A percentile compares a stretch with the other conserved stretches of the same genome.
These are phyloP conservation scores for Triplophysa siluroides DNA, from an alignment of 2,113 vertebrate species.

Conservation along the genomic window DNA sequence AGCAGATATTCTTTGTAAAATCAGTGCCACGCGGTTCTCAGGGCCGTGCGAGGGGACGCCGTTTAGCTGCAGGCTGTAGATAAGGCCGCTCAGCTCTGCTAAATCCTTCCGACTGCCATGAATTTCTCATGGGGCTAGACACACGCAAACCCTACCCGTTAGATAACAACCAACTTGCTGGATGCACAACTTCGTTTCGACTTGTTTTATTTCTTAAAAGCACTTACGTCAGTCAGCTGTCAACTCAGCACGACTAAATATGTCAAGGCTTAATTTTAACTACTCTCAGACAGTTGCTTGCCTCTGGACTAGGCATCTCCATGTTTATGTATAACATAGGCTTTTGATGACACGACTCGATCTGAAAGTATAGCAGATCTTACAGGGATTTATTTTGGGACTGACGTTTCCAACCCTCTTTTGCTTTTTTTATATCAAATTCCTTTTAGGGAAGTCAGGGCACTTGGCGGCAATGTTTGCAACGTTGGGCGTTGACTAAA, in stretches of 20 bases:
- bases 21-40: slow-evolving; percentile 37
- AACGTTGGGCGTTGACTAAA: too few species aligned
- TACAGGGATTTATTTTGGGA: slow-evolving; percentile 9
- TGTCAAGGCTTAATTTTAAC: slow-evolving; percentile 37
- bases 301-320: neutral
- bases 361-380: neutral
- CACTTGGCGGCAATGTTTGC: too few species aligned
- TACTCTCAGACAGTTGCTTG: slow-evolving; percentile 1
- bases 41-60: slow-evolving; percentile 9
- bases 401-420: neutral
- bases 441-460: too few species aligned
- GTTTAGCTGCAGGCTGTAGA: slow-evolving; percentile 51
- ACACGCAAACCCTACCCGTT: slow-evolving; percentile 22
- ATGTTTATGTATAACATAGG: neutral
- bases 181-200: neutral
- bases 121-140: slow-evolving; percentile 44
- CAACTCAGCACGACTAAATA: slow-evolving; percentile 45
- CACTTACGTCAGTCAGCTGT: slow-evolving; percentile 25
- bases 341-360: slow-evolving; percentile 23
- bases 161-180: slow-evolving; percentile 45
- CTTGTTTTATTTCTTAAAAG: slow-evolving; percentile 35
- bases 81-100: slow-evolving; percentile 48
- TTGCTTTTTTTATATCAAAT: too few species aligned
- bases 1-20: slow-evolving; percentile 37
- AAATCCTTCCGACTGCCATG: slow-evolving; percentile 44